These are phyloP conservation scores for Corvus hawaiiensis DNA, from an alignment of 2,113 vertebrate genomes.

Conservation along the genomic window DNA sequence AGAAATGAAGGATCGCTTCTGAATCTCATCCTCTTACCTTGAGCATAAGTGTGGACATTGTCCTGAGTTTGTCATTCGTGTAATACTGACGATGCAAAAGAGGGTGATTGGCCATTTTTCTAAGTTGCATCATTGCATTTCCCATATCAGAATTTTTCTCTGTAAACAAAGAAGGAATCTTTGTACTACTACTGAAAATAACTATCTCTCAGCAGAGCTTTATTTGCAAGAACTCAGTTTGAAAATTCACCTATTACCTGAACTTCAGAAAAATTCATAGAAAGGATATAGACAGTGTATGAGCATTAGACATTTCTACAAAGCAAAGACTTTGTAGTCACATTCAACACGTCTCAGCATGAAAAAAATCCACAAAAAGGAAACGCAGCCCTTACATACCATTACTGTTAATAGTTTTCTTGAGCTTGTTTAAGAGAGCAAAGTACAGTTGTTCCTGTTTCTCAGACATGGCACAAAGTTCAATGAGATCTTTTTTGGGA, in stretches of 20 bases:
- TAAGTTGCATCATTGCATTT: conserved; percentile 95
- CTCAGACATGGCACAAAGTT: conserved; percentile 88
- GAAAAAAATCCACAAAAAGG: not conserved
- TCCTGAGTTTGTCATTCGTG: conserved; percentile 84
- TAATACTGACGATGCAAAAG: conserved; percentile 93
- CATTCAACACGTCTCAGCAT: fast-evolving
- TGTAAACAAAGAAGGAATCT: conserved; percentile 50
- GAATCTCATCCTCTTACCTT: conserved; percentile 74
- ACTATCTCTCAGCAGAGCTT: not conserved
- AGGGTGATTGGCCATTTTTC: conserved; percentile 98
- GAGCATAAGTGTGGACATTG: conserved; percentile 92
- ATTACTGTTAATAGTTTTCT: conserved; percentile 69
- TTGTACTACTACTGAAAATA: not conserved
- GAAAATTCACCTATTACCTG: not conserved
- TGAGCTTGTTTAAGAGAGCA: conserved; percentile 80
- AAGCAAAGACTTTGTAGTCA: not conserved
- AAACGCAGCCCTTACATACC: conserved; percentile 49
- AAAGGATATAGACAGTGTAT: not conserved
- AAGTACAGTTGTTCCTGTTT: conserved; percentile 86
- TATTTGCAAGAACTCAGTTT: not conserved
- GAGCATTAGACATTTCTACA: not conserved
- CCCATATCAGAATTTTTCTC: conserved; percentile 83
- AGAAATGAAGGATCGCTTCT: not conserved
- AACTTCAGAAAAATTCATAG: not conserved
- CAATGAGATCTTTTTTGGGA: conserved; percentile 83